Conservation (phyloP, 2,113 vertebrate genomes). For the Cygnus buccinator region DNA sequence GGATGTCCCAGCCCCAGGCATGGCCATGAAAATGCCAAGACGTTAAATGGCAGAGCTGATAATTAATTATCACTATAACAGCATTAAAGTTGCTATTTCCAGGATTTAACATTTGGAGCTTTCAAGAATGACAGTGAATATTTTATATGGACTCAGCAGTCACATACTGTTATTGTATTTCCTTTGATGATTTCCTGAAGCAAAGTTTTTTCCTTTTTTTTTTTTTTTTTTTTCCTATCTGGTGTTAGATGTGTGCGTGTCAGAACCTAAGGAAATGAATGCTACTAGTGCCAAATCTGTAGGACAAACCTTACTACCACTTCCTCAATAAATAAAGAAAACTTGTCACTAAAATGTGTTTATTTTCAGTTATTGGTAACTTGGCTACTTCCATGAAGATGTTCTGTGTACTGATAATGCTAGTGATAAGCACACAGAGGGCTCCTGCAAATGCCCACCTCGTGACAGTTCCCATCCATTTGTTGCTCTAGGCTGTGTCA, state of each 20-base stretch:
- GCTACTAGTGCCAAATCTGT: neutral
- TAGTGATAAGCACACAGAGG: neutral
- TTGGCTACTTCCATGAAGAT: neutral
- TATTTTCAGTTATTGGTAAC: neutral
- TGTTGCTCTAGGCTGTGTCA: neutral
- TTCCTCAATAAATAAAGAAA: neutral
- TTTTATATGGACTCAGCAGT: neutral
- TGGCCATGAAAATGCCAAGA: neutral
- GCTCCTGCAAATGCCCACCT: neutral
- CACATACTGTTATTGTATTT: neutral
- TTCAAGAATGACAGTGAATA: neutral
- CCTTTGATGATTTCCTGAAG: slow-evolving; percentile 40
- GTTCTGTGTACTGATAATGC: neutral
- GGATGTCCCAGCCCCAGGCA: neutral
- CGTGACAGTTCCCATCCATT: neutral
- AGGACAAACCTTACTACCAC: neutral
- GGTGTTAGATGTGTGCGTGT: neutral
- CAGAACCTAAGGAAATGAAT: neutral
- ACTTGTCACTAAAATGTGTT: neutral
- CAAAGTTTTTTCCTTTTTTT: neutral
- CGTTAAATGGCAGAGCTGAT: neutral
- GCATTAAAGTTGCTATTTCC: neutral
- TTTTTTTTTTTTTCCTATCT: neutral
- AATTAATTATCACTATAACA: neutral
- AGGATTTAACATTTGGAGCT: neutral